These are phyloP conservation scores for Lemur catta DNA, from an alignment of 2,797 vertebrate species.

Conservation along the genomic window DNA sequence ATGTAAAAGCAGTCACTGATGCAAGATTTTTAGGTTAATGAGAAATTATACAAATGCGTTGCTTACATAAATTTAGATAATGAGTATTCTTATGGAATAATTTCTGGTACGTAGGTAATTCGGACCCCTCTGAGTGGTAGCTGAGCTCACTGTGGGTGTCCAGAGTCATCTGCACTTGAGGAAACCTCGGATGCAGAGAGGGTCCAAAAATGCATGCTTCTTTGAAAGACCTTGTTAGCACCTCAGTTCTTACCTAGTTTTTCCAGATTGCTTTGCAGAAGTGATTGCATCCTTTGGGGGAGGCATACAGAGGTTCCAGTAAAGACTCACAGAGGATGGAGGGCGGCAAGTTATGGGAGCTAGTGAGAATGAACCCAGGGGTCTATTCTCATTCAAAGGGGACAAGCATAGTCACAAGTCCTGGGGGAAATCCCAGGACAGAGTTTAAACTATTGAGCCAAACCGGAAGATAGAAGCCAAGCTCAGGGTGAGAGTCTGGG, in stretches of 20 bases:
- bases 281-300: accelerated
- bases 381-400: background rate
- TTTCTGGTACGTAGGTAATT: background rate
- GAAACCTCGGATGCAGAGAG: background rate
- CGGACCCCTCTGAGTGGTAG: accelerated
- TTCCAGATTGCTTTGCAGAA: background rate
- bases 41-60: background rate
- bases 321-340: background rate
- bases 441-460: background rate
- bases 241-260: too few relatives aligned
- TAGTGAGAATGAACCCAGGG: accelerated
- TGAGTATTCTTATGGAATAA: background rate
- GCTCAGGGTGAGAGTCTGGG: too few relatives aligned
- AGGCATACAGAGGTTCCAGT: background rate
- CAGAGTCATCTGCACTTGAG: background rate
- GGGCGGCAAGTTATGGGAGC: too few relatives aligned
- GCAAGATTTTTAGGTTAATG: background rate
- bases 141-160: background rate
- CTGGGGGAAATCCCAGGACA: background rate
- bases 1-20: background rate
- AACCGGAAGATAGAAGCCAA: background rate
- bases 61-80: background rate
- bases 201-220: background rate
- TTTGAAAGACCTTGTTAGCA: background rate
- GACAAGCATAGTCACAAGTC: accelerated